These are phyloP conservation scores for Orthosia gothica DNA, from an alignment of 2,888 invertebrate genomes.

Conservation along the genomic window DNA sequence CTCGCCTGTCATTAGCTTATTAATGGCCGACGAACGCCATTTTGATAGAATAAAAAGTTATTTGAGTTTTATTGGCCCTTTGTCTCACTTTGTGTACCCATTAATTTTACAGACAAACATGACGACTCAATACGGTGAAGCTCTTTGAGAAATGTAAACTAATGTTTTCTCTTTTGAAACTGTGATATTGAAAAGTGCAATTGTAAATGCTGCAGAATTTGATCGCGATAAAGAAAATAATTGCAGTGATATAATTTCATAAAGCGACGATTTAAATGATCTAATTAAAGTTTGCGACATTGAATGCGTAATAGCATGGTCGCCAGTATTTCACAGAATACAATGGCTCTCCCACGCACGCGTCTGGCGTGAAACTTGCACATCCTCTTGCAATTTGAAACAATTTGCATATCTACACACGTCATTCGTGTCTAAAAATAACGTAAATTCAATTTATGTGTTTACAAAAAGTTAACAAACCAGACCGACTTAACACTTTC, in stretches of 20 bases:
- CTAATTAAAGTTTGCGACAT: constrained; percentile 81
- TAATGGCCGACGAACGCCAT: constrained; percentile 83
- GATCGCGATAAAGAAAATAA: constrained; percentile 37
- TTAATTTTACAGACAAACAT: constrained; percentile 54
- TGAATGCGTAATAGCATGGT: constrained; percentile 81
- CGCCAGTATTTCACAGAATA: constrained; percentile 82
- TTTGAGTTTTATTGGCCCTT: constrained; percentile 80
- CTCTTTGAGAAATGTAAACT: neutral
- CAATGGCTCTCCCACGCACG: constrained; percentile 89
- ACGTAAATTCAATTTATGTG: constrained; percentile 78
- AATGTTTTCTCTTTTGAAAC: neutral
- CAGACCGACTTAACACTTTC: constrained; percentile 87
- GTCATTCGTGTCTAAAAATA: constrained; percentile 76
- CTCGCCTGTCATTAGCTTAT: constrained; percentile 89
- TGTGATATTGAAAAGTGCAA: neutral
- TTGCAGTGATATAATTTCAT: constrained; percentile 63
- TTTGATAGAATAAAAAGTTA: constrained; percentile 84
- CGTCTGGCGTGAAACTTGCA: constrained; percentile 83
- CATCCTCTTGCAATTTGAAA: constrained; percentile 84
- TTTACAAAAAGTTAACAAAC: constrained; percentile 82
- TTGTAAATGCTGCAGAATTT: neutral
- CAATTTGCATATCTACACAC: constrained; percentile 85
- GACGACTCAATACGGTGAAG: constrained; percentile 31
- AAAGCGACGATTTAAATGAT: constrained; percentile 73
- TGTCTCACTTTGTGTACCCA: constrained; percentile 62